Percentiles rank a stretch among this genome's conserved stretches.
Conservation (phyloP, 2,113 vertebrate species). For the Sclerurus mexicanus region DNA sequence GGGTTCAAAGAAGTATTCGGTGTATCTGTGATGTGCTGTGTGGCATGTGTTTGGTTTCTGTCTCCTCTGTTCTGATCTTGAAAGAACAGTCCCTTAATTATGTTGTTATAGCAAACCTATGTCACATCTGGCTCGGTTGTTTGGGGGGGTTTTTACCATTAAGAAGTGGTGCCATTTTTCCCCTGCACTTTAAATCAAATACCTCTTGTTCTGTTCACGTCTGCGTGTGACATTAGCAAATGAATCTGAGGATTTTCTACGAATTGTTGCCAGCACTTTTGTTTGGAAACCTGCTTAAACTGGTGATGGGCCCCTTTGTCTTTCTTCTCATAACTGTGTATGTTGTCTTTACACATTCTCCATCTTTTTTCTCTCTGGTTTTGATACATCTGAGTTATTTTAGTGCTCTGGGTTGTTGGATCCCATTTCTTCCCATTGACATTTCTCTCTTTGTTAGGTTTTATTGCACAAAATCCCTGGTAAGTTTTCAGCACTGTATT, state of each 20-base stretch:
- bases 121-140: background rate
- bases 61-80: background rate
- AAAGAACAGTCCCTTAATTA: background rate
- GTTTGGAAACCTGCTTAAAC: background rate
- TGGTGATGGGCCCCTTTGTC: background rate
- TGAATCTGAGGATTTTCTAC: background rate
- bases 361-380: background rate
- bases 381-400: background rate
- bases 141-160: background rate
- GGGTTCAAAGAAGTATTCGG: background rate
- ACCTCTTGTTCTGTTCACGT: background rate
- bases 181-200: background rate
- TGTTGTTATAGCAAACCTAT: background rate
- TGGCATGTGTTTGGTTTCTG: background rate
- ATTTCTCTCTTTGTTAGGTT: slow-evolving; percentile 13
- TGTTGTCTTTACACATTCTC: background rate
- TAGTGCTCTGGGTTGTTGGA: background rate
- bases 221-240: rapidly evolving
- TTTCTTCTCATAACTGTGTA: background rate
- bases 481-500: background rate
- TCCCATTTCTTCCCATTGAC: background rate
- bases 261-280: background rate
- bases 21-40: background rate
- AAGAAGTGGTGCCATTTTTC: background rate
- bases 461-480: background rate